These are phyloP conservation scores for Elmis aenea DNA, from an alignment of 2,888 invertebrate species.

Conservation along the genomic window DNA sequence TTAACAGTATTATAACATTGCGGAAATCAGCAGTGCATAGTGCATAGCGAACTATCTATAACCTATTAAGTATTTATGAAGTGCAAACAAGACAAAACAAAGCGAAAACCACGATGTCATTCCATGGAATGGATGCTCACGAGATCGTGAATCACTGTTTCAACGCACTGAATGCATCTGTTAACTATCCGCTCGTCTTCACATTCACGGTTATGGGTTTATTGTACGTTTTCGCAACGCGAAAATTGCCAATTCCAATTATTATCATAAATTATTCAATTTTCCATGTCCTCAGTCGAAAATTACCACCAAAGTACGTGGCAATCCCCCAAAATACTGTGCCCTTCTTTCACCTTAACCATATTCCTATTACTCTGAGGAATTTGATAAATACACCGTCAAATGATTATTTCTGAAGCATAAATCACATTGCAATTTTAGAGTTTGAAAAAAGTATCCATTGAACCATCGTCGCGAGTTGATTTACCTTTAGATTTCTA, in stretches of 20 bases:
- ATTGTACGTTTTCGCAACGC: not conserved
- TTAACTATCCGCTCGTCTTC: no score
- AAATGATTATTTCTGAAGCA: slow-evolving; percentile 17
- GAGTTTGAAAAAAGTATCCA: slow-evolving; percentile 7
- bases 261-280: no score
- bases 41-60: slow-evolving; percentile 27
- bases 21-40: slow-evolving; percentile 29
- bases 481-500: no score
- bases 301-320: no score
- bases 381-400: slow-evolving; percentile 21
- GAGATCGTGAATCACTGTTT: slow-evolving; percentile 38
- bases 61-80: slow-evolving; percentile 41
- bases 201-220: slow-evolving; percentile 1
- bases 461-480: no score
- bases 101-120: slow-evolving; percentile 43
- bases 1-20: slow-evolving; percentile 27
- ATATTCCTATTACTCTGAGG: no score
- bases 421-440: slow-evolving; percentile 18
- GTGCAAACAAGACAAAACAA: slow-evolving; percentile 40
- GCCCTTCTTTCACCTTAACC: no score
- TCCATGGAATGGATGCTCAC: slow-evolving; percentile 37
- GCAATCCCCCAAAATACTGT: no score
- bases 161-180: slow-evolving; percentile 23
- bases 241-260: no score
- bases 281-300: no score